Evolutionary conservation across 2,113 vertebrate genomes (phyloP), one percentile per base, ranked within the genome.

Genomic region (Apodemus sylvaticus): DNA sequence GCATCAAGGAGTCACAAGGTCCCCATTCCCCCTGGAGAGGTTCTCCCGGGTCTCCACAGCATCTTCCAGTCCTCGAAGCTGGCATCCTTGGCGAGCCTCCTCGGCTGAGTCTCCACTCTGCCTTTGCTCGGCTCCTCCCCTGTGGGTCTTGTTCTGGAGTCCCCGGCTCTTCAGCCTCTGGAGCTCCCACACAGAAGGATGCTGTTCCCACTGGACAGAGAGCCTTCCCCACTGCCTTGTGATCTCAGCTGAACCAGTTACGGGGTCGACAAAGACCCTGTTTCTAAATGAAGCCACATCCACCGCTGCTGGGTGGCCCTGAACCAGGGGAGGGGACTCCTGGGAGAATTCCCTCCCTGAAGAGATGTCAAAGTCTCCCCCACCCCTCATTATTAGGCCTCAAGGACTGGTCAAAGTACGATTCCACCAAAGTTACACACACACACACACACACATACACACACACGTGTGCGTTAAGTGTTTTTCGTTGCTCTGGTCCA

Each of bases 121-220:
- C 5, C 60, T 48, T 39, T 36, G 26, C 6, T 19, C 2, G 10
- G 51, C 26, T 26, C n/a, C 86, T 19, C 24, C 48, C 20, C n/a
- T 5, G 17, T 13, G 3, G 19, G 39, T 39, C 83, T 86, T 68
- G 90, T 66, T 66, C 86, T 90, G 0, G 55, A 55, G 34, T 36
- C 3, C 22, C 42, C 26, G 24, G 66, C 34, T 70, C 53, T n/a
- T n/a, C n/a, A n/a, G n/a, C n/a, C n/a, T n/a, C n/a, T n/a, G n/a
- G n/a, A n/a, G n/a, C n/a, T n/a, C n/a, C 31, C 2, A 1, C 26
- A 34, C n/a, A 3, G 0, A 29, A 71, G 60, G 77, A 71, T 79
- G 8, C 4, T 9, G 7, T 17, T 20, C 34, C 0, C 51, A 3
- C 0, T 8, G 51, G 51, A 5, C 14, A 0, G 0, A 0, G 7